These are phyloP conservation scores for Clavelina lepadiformis DNA, from an alignment of 23 tunicate species.

Conservation along the genomic window DNA sequence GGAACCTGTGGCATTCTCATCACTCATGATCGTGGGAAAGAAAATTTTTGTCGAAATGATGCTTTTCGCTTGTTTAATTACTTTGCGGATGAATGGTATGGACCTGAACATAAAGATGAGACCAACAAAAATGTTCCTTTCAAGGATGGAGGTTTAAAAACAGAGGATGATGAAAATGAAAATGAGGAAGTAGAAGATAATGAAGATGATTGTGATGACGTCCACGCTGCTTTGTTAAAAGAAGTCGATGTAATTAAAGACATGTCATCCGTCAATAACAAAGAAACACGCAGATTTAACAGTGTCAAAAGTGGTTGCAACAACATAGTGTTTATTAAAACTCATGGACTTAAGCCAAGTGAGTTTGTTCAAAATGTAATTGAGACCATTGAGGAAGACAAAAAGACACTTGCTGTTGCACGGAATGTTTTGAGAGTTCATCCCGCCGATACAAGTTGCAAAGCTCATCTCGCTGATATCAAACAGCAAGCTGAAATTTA, in stretches of 20 bases:
- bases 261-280: neutral
- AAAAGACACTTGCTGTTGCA: slow-evolving; percentile 8
- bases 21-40: slow-evolving; percentile 72
- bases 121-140: neutral
- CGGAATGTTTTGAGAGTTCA: slow-evolving; percentile 59
- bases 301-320: slow-evolving; percentile 67
- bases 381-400: slow-evolving; percentile 11
- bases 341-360: slow-evolving; percentile 37
- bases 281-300: slow-evolving; percentile 28
- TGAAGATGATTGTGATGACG: slow-evolving; percentile 40
- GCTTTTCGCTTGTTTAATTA: slow-evolving; percentile 60
- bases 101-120: slow-evolving; percentile 18
- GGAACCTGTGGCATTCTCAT: slow-evolving; percentile 59
- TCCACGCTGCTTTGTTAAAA: slow-evolving; percentile 31
- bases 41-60: slow-evolving; percentile 49
- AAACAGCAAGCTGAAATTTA: slow-evolving; percentile 22
- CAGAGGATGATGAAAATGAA: slow-evolving; percentile 12
- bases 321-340: slow-evolving; percentile 49
- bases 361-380: slow-evolving; percentile 29
- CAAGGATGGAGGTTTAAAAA: neutral
- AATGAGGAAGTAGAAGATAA: neutral
- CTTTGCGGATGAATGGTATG: slow-evolving; percentile 72
- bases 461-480: slow-evolving; percentile 45
- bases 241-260: slow-evolving; percentile 17
- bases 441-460: slow-evolving; percentile 54